A percentile compares a stretch with the other conserved stretches of the same genome.
These are phyloP conservation scores for Ammodramus savannarum DNA, from an alignment of 2,113 vertebrate species.

Conservation along the genomic window DNA sequence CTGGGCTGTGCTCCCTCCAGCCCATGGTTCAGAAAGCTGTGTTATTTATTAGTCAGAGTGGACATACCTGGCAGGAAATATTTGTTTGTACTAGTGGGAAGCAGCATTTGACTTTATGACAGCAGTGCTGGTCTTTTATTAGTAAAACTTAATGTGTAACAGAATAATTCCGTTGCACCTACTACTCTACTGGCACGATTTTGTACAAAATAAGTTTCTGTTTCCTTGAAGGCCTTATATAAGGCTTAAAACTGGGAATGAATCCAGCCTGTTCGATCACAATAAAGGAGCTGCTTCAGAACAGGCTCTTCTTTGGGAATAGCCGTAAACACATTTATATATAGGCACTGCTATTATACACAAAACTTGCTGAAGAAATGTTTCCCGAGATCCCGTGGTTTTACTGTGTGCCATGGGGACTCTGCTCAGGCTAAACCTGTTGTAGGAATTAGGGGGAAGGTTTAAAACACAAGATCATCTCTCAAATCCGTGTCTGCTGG, in stretches of 20 bases:
- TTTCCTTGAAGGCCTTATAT: conserved; percentile 52
- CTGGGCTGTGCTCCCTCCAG: background rate
- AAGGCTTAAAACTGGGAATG: conserved; percentile 36
- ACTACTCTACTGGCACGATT: conserved; percentile 11
- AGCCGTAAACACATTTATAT: conserved; percentile 45
- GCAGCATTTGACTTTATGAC: conserved; percentile 50
- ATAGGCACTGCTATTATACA: background rate
- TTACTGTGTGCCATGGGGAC: background rate
- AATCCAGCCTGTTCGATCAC: conserved; percentile 23
- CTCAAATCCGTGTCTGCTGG: background rate
- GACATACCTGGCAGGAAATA: conserved; percentile 21
- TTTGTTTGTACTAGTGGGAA: conserved; percentile 30
- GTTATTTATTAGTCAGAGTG: background rate
- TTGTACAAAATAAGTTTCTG: conserved; percentile 16
- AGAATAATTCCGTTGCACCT: conserved; percentile 33
- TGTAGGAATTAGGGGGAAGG: background rate
- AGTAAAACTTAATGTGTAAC: conserved; percentile 42
- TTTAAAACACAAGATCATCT: background rate
- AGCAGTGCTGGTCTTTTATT: conserved; percentile 5
- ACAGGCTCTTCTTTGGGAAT: background rate
- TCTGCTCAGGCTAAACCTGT: background rate
- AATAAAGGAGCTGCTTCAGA: conserved; percentile 45
- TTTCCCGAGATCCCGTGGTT: background rate
- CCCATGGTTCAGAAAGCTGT: background rate
- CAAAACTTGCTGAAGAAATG: background rate